phyloP scores from a whole-genome alignment of 2,888 invertebrate genomes.

The Junonia oenone region DNA sequence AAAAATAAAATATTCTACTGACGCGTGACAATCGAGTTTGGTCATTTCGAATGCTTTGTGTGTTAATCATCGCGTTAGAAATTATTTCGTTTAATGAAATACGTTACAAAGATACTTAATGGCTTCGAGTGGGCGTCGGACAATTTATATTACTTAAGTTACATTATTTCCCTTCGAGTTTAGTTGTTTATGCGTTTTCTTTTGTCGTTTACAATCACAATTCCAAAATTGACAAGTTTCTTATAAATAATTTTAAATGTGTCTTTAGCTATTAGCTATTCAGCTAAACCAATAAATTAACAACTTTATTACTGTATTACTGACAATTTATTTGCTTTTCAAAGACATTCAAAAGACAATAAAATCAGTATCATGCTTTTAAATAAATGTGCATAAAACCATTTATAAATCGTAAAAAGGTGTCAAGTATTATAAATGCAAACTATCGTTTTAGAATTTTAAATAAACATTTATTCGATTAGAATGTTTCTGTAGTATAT shows the following conservation, averaged over 20 bases:
- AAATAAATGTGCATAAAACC: no score
- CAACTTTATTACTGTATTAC: background rate
- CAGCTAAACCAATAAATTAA: no score
- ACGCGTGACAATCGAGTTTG: slow-evolving; percentile 47
- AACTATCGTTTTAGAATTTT: no score
- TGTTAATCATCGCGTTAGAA: slow-evolving; percentile 36
- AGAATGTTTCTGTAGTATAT: background rate
- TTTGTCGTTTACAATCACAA: no score
- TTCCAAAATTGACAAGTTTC: no score
- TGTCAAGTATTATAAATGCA: no score
- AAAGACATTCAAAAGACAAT: no score
- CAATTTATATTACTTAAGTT: background rate
- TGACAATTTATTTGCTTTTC: background rate
- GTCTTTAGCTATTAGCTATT: no score
- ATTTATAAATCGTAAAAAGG: no score
- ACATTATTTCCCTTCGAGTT: background rate
- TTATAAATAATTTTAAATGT: no score
- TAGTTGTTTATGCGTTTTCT: no score
- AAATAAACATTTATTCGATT: background rate
- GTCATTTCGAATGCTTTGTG: slow-evolving; percentile 44
- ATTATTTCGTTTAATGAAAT: slow-evolving; percentile 19
- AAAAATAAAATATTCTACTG: slow-evolving; percentile 49
- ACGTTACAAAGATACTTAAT: background rate
- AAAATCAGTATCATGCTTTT: no score
- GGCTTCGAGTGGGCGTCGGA: background rate